These are phyloP conservation scores for Ciconia maguari DNA, from an alignment of 2,113 vertebrate genomes.

Conservation along the genomic window DNA sequence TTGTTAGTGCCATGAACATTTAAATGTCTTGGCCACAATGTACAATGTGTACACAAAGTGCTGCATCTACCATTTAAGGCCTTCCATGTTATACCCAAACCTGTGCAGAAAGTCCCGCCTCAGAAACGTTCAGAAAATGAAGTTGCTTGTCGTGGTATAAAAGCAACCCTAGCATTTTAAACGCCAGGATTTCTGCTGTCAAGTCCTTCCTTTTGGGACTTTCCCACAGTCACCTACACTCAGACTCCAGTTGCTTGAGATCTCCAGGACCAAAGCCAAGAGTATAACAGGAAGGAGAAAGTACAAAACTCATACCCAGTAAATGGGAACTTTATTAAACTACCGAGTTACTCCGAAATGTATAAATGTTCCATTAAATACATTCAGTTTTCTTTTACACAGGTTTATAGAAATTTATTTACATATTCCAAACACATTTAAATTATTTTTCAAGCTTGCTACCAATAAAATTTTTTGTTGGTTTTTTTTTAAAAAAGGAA, in stretches of 20 bases:
- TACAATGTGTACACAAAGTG: not conserved
- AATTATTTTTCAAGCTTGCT: slow-evolving; percentile 75
- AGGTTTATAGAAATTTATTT: slow-evolving; percentile 74
- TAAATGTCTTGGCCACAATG: slow-evolving; percentile 17
- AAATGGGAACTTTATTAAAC: slow-evolving; percentile 80
- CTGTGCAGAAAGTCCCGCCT: not conserved
- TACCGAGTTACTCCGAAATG: slow-evolving; percentile 71
- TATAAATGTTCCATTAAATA: slow-evolving; percentile 83
- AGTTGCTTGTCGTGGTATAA: not conserved
- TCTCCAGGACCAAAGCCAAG: not conserved
- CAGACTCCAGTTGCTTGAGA: not conserved
- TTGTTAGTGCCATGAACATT: slow-evolving; percentile 47
- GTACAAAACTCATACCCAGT: slow-evolving; percentile 38
- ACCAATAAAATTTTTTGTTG: slow-evolving; percentile 50
- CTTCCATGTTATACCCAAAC: not conserved
- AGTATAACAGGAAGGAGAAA: not conserved
- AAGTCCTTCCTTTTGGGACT: not conserved
- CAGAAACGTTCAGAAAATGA: not conserved
- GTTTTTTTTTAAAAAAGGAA: not conserved
- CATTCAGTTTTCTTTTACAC: slow-evolving; percentile 71
- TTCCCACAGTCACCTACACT: not conserved
- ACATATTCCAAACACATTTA: slow-evolving; percentile 75
- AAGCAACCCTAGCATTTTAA: not conserved
- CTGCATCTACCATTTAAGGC: not conserved
- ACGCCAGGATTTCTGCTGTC: not conserved